Evolutionary conservation across 2,113 vertebrate genomes (phyloP).

Genomic region (Oncorhynchus mykiss): DNA sequence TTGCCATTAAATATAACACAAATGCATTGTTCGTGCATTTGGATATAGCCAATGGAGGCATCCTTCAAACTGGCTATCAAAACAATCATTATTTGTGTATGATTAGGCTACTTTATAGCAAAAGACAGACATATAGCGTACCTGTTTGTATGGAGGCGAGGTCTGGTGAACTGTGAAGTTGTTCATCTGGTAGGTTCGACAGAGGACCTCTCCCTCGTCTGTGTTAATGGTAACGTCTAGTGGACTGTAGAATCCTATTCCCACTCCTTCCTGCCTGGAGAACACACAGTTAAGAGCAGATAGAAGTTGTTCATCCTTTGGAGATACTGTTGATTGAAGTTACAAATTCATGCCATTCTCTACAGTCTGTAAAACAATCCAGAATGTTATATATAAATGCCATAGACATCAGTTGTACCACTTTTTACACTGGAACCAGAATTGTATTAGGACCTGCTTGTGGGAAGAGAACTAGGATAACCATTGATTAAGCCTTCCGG

Average conservation of each 20-base stretch:
- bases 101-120: not conserved
- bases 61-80: too few relatives aligned
- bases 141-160: conserved; percentile 81
- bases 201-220: conserved; percentile 64
- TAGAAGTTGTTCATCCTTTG: not conserved
- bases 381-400: not conserved
- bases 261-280: conserved; percentile 80
- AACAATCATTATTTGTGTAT: too few relatives aligned
- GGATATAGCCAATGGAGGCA: too few relatives aligned
- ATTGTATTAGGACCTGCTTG: too few relatives aligned
- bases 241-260: conserved; percentile 70
- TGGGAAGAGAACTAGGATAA: too few relatives aligned
- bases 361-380: not conserved
- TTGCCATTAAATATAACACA: too few relatives aligned
- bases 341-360: not conserved
- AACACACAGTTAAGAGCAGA: not conserved
- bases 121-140: conserved; percentile 33
- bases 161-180: conserved; percentile 67
- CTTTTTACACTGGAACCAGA: too few relatives aligned
- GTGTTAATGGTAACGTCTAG: conserved; percentile 72
- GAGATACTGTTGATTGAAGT: too few relatives aligned
- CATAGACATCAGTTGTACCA: too few relatives aligned
- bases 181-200: conserved; percentile 78
- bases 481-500: too few relatives aligned
- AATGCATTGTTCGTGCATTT: too few relatives aligned